Evolutionary conservation across 2,797 vertebrate genomes (phyloP), one percentile per base, ranked within the genome.

Genomic region (Tenualosa ilisha): DNA sequence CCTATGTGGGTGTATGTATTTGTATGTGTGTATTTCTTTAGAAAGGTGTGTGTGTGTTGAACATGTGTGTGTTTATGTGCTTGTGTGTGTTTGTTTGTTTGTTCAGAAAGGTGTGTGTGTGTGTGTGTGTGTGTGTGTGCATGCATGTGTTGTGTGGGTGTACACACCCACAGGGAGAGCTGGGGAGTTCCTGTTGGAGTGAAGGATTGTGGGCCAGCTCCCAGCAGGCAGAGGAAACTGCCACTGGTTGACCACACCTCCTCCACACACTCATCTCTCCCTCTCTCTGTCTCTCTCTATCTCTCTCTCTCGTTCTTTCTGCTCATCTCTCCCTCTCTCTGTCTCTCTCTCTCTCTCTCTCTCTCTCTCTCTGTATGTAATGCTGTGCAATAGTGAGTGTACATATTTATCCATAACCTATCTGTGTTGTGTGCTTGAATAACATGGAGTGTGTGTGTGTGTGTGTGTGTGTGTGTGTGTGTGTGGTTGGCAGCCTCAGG

Each of bases 21-120:
- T 46, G 46, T 46, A 2, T 46, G 46, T 46, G 46, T 46, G 7
- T n/a, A n/a, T n/a, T n/a, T n/a, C n/a, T n/a, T n/a, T n/a, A n/a
- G n/a, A n/a, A n/a, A n/a, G n/a, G n/a, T 65, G 7, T 65, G 61
- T 65, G 61, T 12, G 24, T 26, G 24, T 24, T 65, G 63, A 4
- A 22, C 26, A 9, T 65, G 24, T 11, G 61, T 65, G n/a, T 26
- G 24, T 65, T 11, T 61, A 17, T 61, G 6, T 17, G n/a, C 3
- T n/a, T 84, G 61, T 63, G 61, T 63, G 61, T 63, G n/a, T 63
- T 7, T 63, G n/a, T 63, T n/a, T 63, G n/a, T 63, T 8, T 24
- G n/a, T n/a, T n/a, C n/a, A 24, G 9, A 24, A 26, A 24, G 26
- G n/a, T 65, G n/a, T 56, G 54, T 56, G 54, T 61, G 59, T 24